These are phyloP conservation scores for Drosophila orosa DNA, from an alignment of 1,140 invertebrate species.

Conservation along the genomic window DNA sequence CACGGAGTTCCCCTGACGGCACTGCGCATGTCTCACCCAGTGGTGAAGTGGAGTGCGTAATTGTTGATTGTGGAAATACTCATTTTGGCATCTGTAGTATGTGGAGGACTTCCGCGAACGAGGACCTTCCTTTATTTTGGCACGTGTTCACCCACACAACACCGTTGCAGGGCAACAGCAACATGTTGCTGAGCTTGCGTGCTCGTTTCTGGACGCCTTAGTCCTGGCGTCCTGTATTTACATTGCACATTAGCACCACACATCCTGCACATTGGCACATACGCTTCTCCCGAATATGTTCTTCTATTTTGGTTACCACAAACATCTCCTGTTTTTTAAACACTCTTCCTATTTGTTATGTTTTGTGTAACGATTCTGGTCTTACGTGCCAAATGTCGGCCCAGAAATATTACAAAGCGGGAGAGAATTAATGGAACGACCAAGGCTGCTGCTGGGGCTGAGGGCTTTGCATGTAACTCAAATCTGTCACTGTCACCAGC, in stretches of 20 bases:
- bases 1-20: slow-evolving; percentile 30
- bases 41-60: slow-evolving; percentile 32
- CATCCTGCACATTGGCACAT: slow-evolving; percentile 13
- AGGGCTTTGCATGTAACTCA: slow-evolving; percentile 26
- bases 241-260: slow-evolving; percentile 23
- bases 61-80: slow-evolving; percentile 68
- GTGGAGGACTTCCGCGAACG: slow-evolving; percentile 6
- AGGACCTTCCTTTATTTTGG: slow-evolving; percentile 43
- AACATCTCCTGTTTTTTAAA: slow-evolving; percentile 2
- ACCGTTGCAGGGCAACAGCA: slow-evolving; percentile 34
- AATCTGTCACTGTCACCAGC: slow-evolving; percentile 39
- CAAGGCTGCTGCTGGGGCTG: not conserved
- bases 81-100: slow-evolving; percentile 1
- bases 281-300: not conserved
- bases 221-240: slow-evolving; percentile 9
- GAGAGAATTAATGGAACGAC: slow-evolving; percentile 5
- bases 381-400: slow-evolving; percentile 1
- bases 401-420: slow-evolving; percentile 14
- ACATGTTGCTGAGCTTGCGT: slow-evolving; percentile 71
- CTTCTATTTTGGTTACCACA: not conserved
- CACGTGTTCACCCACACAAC: slow-evolving; percentile 59
- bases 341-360: slow-evolving; percentile 11
- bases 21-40: slow-evolving; percentile 59
- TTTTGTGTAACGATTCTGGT: not conserved
- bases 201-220: not conserved